These are phyloP conservation scores for Passer domesticus DNA, from an alignment of 2,113 vertebrate genomes.

Conservation along the genomic window DNA sequence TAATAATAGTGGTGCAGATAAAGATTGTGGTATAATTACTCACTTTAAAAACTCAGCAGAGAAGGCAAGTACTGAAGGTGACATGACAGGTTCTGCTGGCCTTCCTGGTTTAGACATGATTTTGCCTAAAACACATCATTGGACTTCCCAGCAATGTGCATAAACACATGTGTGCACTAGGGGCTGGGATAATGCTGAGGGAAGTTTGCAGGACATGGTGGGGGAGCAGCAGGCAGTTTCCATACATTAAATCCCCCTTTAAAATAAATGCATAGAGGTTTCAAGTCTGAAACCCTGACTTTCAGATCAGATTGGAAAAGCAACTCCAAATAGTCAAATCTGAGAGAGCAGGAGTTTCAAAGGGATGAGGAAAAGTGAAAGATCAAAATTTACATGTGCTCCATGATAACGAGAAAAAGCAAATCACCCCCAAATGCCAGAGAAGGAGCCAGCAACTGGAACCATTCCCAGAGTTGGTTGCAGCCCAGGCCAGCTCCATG, in stretches of 20 bases:
- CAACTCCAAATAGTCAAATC: neutral
- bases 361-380: neutral
- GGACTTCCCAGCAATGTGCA: neutral
- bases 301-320: neutral
- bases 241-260: neutral
- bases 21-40: neutral
- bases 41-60: neutral
- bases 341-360: neutral
- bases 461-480: neutral
- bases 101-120: neutral
- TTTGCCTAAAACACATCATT: neutral
- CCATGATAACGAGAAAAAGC: neutral
- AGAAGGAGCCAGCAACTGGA: neutral
- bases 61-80: neutral
- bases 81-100: neutral
- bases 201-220: neutral
- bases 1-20: neutral
- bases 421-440: neutral
- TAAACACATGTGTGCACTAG: neutral
- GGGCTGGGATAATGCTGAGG: neutral
- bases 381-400: neutral
- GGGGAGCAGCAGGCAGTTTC: neutral
- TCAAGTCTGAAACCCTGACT: neutral
- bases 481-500: neutral
- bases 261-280: neutral